Evolutionary conservation across 1,140 invertebrate genomes (phyloP).

Genomic region (Drosophila sproati): DNA sequence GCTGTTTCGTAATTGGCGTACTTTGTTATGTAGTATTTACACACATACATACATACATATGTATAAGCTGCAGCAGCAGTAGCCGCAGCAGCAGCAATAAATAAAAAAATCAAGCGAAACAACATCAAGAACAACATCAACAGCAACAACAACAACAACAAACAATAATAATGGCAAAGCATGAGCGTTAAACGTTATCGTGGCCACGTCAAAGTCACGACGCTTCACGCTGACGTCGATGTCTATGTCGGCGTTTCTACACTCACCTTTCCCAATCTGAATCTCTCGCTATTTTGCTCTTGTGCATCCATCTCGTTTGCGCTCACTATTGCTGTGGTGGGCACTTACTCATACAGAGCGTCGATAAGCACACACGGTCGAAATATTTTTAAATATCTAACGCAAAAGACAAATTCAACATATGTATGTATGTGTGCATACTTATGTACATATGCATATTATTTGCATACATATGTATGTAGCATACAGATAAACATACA

Average conservation of each 20-base stretch:
- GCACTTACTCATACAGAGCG: constrained; percentile 33
- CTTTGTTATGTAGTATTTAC: constrained; percentile 8
- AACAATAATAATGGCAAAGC: constrained; percentile 32
- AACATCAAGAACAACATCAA: constrained; percentile 17
- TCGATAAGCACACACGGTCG: constrained; percentile 13
- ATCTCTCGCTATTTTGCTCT: neutral
- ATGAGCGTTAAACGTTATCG: constrained; percentile 51
- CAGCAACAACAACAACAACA: constrained; percentile 4
- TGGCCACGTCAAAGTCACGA: constrained; percentile 67
- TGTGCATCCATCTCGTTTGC: neutral
- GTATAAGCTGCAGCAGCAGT: constrained; percentile 11
- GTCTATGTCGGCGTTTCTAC: constrained; percentile 40
- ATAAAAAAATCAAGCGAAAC: constrained; percentile 7
- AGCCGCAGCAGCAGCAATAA: constrained; percentile 30
- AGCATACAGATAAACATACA: neutral
- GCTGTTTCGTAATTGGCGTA: constrained; percentile 65
- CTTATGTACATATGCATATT: constrained; percentile 7
- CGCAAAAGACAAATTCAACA: constrained; percentile 24
- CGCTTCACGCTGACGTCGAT: constrained; percentile 45
- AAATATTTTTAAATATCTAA: constrained; percentile 54
- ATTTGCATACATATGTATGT: neutral
- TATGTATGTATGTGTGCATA: neutral
- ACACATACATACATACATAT: neutral
- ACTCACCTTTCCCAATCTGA: constrained; percentile 28
- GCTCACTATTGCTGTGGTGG: neutral